These are phyloP conservation scores for Sarcophaga peregrina DNA, from an alignment of 1,140 invertebrate species.

Conservation along the genomic window DNA sequence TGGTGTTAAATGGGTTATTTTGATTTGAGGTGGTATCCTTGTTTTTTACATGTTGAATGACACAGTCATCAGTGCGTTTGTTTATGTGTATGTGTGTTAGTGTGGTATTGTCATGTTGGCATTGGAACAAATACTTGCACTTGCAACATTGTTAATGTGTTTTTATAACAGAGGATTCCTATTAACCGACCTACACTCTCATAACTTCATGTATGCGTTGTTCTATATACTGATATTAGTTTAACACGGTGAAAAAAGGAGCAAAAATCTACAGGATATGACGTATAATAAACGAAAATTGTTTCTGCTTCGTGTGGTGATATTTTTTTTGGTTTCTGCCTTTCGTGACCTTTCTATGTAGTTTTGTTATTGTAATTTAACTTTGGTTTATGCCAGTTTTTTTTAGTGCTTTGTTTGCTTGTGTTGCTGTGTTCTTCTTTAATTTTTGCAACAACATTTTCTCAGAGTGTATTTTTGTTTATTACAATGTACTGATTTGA, in stretches of 20 bases:
- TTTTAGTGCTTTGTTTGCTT: neutral
- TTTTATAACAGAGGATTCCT: neutral
- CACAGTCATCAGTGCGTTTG: neutral
- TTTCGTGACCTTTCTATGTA: too few species aligned
- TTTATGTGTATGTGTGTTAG: neutral
- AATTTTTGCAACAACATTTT: neutral
- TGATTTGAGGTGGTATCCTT: neutral
- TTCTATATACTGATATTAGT: neutral
- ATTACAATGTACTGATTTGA: neutral
- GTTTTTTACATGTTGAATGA: neutral
- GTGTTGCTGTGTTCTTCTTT: neutral
- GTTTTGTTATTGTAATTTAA: too few species aligned
- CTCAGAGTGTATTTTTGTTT: neutral
- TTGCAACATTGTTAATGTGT: neutral
- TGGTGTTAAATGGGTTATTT: slow-evolving; percentile 5
- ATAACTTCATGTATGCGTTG: neutral
- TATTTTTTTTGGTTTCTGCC: too few species aligned
- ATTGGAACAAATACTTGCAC: neutral
- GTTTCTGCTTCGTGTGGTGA: neutral
- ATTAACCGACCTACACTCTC: neutral
- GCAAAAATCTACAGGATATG: too few species aligned
- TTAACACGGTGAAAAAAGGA: neutral
- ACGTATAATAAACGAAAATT: neutral
- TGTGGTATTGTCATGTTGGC: neutral
- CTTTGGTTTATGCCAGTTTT: too few species aligned